Conservation (phyloP, 2,888 invertebrate species). For the Thymelicus acteon region DNA sequence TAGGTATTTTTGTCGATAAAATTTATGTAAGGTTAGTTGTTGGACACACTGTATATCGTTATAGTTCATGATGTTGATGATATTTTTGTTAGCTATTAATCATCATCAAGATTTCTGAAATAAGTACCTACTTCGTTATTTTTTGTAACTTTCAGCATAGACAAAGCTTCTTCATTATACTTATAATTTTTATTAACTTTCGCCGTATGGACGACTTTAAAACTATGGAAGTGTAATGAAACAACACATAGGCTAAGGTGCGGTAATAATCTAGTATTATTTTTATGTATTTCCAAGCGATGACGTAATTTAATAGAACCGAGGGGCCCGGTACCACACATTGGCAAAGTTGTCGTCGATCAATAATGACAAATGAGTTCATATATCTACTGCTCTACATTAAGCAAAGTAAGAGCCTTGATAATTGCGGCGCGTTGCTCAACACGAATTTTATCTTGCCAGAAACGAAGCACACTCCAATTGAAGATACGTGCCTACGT, state of each 20-base stretch:
- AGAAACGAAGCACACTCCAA: conserved; percentile 22
- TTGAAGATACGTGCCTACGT: conserved; percentile 28
- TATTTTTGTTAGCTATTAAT: too few species aligned
- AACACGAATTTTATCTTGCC: conserved; percentile 38
- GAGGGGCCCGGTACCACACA: conserved; percentile 37
- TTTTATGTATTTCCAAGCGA: conserved; percentile 21
- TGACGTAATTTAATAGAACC: conserved; percentile 42
- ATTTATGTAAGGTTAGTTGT: too few species aligned
- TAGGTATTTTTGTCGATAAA: too few species aligned
- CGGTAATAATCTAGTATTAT: conserved; percentile 11
- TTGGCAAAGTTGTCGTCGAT: conserved; percentile 39
- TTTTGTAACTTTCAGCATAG: too few species aligned
- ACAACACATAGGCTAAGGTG: conserved; percentile 4
- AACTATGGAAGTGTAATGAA: not conserved
- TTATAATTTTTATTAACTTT: too few species aligned
- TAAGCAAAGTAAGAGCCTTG: conserved; percentile 35
- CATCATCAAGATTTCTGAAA: too few species aligned
- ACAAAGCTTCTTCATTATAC: too few species aligned
- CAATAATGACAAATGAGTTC: conserved; percentile 43
- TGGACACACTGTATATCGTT: too few species aligned
- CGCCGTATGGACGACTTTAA: too few species aligned
- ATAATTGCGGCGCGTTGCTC: conserved; percentile 38
- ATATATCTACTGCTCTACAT: conserved; percentile 42
- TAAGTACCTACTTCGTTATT: too few species aligned
- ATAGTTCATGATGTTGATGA: too few species aligned